These are phyloP conservation scores for Artemia franciscana DNA, from an alignment of 1,140 invertebrate species.

Conservation along the genomic window DNA sequence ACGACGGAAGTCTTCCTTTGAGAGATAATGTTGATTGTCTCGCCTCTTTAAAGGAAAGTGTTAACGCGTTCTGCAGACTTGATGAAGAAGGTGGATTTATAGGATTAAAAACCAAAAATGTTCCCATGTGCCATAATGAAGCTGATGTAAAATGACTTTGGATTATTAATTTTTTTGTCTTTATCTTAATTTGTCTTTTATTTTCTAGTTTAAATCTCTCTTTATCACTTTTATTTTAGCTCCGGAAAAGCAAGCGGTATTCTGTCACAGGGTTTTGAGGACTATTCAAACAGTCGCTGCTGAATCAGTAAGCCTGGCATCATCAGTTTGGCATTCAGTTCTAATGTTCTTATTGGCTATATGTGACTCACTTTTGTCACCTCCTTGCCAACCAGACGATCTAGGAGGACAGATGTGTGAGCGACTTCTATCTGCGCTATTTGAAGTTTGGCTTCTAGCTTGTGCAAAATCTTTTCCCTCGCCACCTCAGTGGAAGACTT, in stretches of 20 bases:
- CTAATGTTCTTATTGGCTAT: conserved; percentile 74
- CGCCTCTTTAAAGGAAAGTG: too few relatives aligned
- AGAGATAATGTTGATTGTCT: too few relatives aligned
- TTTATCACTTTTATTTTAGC: conserved; percentile 26
- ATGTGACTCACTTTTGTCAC: conserved; percentile 69
- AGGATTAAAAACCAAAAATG: too few relatives aligned
- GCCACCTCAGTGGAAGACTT: conserved; percentile 82
- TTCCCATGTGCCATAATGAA: too few relatives aligned
- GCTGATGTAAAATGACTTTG: background rate
- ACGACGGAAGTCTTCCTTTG: too few relatives aligned
- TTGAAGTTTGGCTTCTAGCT: conserved; percentile 83
- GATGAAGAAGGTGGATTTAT: too few relatives aligned
- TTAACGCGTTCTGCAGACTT: too few relatives aligned
- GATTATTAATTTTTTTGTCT: conserved; percentile 8
- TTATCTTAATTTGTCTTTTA: conserved; percentile 2
- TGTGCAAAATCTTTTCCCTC: conserved; percentile 74
- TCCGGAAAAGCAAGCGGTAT: conserved; percentile 67
- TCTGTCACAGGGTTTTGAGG: conserved; percentile 79
- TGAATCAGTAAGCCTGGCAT: conserved; percentile 45
- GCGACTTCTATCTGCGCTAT: conserved; percentile 69
- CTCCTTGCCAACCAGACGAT: conserved; percentile 57
- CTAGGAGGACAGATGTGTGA: conserved; percentile 86
- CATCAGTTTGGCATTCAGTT: conserved; percentile 73
- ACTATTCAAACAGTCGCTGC: conserved; percentile 68
- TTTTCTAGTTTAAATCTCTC: conserved; percentile 4